Conservation (phyloP, 1,140 invertebrate species). For the Aphelinus atriplicis region DNA sequence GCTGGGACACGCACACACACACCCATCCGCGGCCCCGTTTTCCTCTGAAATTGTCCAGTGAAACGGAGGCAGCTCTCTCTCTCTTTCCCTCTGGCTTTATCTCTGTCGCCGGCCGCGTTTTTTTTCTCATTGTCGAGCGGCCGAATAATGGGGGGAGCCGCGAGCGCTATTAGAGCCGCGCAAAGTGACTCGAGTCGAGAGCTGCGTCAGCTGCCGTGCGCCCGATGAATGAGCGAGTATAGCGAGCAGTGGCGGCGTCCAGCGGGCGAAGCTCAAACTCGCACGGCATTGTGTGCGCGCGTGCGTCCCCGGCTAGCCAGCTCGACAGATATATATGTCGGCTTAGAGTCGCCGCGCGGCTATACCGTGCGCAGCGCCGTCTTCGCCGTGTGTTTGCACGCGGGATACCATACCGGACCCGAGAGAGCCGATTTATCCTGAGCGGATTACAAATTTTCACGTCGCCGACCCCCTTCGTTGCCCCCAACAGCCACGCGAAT, state of each 20-base stretch:
- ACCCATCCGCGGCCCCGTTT: background rate
- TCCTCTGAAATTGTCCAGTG: slow-evolving; percentile 7
- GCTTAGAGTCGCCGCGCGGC: slow-evolving; percentile 18
- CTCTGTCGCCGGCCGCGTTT: slow-evolving; percentile 22
- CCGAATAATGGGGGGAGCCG: background rate
- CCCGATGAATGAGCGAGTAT: slow-evolving; percentile 20
- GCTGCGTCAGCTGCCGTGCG: too few relatives aligned
- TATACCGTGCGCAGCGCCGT: too few relatives aligned
- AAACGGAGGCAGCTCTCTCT: background rate
- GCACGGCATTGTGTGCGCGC: slow-evolving; percentile 8
- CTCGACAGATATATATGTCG: slow-evolving; percentile 48
- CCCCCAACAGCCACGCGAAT: too few relatives aligned
- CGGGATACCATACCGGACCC: too few relatives aligned
- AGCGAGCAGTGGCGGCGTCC: slow-evolving; percentile 51
- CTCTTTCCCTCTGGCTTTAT: slow-evolving; percentile 31
- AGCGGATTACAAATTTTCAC: too few relatives aligned
- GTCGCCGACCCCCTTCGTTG: too few relatives aligned
- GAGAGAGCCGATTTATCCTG: too few relatives aligned
- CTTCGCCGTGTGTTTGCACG: too few relatives aligned
- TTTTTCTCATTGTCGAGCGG: slow-evolving; percentile 18
- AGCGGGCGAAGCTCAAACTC: slow-evolving; percentile 38
- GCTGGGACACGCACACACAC: too few relatives aligned
- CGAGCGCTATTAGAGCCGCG: background rate
- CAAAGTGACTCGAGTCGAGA: slow-evolving; percentile 8
- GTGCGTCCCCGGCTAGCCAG: slow-evolving; percentile 4